Conservation (phyloP, 1,140 invertebrate species). For the Hetaerina americana region DNA sequence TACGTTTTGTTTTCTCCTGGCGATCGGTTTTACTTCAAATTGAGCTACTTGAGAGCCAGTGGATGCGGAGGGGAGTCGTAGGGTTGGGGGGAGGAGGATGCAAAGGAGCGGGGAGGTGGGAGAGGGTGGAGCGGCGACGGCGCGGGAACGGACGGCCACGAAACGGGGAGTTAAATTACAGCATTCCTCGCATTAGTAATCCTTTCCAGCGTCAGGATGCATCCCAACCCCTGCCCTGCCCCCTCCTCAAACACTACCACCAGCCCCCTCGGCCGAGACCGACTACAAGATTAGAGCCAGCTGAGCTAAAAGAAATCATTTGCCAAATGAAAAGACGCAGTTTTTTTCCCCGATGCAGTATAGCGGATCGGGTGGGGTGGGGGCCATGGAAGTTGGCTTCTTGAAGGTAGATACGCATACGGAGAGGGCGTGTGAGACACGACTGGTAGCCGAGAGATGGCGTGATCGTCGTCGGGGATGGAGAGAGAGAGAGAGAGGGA, state of each 20-base stretch:
- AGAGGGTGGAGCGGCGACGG: too few species aligned
- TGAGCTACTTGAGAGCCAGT: not conserved
- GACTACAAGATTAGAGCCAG: not conserved
- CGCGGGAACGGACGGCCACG: too few species aligned
- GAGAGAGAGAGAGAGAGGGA: not conserved
- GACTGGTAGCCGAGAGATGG: not conserved
- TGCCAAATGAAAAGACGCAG: not conserved
- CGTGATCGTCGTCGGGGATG: too few species aligned
- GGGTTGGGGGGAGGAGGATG: not conserved
- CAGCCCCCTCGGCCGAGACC: too few species aligned
- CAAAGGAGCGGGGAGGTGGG: too few species aligned
- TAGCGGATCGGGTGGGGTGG: not conserved
- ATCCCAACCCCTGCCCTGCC: too few species aligned
- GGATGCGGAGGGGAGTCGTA: not conserved
- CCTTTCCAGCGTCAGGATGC: not conserved
- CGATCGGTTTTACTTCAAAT: not conserved
- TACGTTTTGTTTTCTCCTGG: not conserved
- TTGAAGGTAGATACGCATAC: too few species aligned
- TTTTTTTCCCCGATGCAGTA: not conserved
- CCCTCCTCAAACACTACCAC: too few species aligned
- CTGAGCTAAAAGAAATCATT: not conserved
- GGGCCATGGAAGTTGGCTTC: not conserved
- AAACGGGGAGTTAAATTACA: constrained; percentile 1
- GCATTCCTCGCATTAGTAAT: not conserved
- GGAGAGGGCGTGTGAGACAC: not conserved